Conservation (phyloP, 2,888 invertebrate species). For the Drosophila emarginata region DNA sequence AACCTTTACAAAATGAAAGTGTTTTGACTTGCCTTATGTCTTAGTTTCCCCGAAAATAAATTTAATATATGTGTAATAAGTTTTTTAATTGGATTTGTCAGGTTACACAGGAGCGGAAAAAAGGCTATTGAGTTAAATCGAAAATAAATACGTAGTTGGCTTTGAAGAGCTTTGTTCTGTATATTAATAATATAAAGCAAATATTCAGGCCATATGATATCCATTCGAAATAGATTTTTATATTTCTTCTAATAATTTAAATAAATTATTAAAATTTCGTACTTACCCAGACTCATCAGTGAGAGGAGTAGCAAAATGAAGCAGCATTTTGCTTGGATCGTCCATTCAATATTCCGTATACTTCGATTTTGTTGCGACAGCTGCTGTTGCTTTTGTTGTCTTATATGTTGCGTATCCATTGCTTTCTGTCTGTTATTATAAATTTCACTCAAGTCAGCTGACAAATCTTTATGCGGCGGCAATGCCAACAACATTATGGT, state of each 20-base stretch:
- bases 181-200: too few species aligned
- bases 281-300: conserved; percentile 54
- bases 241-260: conserved; percentile 4
- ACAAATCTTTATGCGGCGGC: conserved; percentile 49
- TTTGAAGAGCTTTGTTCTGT: too few species aligned
- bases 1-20: too few species aligned
- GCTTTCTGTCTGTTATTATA: conserved; percentile 44
- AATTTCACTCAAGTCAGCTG: conserved; percentile 36
- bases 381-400: conserved; percentile 12
- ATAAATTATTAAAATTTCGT: conserved; percentile 10
- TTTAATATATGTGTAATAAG: too few species aligned
- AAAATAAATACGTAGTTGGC: too few species aligned
- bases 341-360: conserved; percentile 25
- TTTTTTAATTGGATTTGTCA: too few species aligned
- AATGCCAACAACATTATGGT: conserved; percentile 39
- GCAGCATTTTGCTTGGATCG: conserved; percentile 22
- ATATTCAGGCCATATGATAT: too few species aligned
- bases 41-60: too few species aligned
- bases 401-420: conserved; percentile 21
- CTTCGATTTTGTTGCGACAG: conserved; percentile 29
- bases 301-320: conserved; percentile 41
- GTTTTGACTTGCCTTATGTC: too few species aligned
- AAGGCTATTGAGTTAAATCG: too few species aligned
- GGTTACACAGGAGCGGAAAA: too few species aligned
- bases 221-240: too few species aligned